phyloP scores from a whole-genome alignment of 2,797 vertebrate species.

The Hoplostethus atlanticus region DNA sequence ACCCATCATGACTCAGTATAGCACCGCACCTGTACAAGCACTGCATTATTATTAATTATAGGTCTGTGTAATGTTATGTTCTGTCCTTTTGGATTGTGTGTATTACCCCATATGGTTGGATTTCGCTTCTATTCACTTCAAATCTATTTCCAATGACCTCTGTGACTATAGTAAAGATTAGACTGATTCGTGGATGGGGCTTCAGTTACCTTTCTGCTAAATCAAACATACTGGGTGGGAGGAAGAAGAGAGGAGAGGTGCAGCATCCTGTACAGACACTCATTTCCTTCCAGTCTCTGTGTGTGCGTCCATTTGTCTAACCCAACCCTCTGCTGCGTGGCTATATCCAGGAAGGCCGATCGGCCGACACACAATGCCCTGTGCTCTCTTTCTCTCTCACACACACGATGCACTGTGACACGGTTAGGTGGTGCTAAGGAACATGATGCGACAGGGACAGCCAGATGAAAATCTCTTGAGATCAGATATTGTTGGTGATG shows the following conservation, averaged over 20 bases:
- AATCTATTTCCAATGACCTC: too few species aligned
- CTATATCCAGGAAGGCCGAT: conserved; percentile 24
- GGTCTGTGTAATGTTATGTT: too few species aligned
- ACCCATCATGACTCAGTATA: too few species aligned
- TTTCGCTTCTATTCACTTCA: too few species aligned
- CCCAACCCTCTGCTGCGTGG: background rate
- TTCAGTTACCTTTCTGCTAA: conserved; percentile 13
- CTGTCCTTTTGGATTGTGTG: too few species aligned
- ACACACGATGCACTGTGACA: background rate
- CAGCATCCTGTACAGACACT: conserved; percentile 72
- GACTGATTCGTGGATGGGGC: conserved; percentile 7
- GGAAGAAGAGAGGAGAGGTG: conserved; percentile 36
- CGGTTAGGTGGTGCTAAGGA: background rate
- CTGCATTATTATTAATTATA: too few species aligned
- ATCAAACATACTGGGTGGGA: conserved; percentile 28
- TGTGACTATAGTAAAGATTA: background rate
- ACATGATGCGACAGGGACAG: too few species aligned
- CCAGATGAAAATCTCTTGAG: too few species aligned
- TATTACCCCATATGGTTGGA: too few species aligned
- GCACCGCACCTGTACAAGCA: too few species aligned
- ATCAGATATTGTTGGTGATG: background rate
- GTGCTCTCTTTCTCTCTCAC: conserved; percentile 7
- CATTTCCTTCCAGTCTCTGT: conserved; percentile 65
- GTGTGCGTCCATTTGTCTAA: conserved; percentile 20
- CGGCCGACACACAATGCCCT: conserved; percentile 1